These are phyloP conservation scores for Adelosebastes latens DNA, from an alignment of 2,797 vertebrate genomes.

Conservation along the genomic window DNA sequence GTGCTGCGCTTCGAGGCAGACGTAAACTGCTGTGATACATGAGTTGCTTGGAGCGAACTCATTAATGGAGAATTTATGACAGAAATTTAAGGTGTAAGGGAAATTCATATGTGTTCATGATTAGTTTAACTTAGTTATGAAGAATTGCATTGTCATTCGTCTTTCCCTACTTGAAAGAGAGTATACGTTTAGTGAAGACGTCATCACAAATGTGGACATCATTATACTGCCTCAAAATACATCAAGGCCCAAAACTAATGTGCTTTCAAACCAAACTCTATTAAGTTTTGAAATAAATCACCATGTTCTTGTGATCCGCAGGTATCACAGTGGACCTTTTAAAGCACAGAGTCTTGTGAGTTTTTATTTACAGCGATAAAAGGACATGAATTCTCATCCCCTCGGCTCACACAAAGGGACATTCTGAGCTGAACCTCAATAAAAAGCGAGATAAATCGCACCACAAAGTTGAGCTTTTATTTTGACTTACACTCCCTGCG, in stretches of 20 bases:
- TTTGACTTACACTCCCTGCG: not conserved
- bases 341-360: not conserved
- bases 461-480: not conserved
- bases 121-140: not conserved
- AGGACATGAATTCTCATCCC: not conserved
- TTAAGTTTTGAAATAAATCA: not conserved
- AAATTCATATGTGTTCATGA: not conserved
- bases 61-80: constrained; percentile 30
- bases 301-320: not conserved
- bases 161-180: not conserved
- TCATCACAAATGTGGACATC: not conserved
- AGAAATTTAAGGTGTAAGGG: not conserved
- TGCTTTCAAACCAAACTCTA: not conserved
- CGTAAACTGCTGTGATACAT: constrained; percentile 15
- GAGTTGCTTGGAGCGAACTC: constrained; percentile 13
- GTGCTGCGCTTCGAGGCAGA: not conserved
- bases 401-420: not conserved
- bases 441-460: not conserved
- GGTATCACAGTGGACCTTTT: not conserved
- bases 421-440: not conserved
- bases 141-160: not conserved
- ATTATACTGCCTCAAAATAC: not conserved
- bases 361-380: not conserved
- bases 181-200: not conserved
- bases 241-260: not conserved